Percentiles rank a stretch among this genome's conserved stretches.
These are phyloP conservation scores for Pseudocheirus occidentalis DNA, from an alignment of 2,797 vertebrate species.

Conservation along the genomic window DNA sequence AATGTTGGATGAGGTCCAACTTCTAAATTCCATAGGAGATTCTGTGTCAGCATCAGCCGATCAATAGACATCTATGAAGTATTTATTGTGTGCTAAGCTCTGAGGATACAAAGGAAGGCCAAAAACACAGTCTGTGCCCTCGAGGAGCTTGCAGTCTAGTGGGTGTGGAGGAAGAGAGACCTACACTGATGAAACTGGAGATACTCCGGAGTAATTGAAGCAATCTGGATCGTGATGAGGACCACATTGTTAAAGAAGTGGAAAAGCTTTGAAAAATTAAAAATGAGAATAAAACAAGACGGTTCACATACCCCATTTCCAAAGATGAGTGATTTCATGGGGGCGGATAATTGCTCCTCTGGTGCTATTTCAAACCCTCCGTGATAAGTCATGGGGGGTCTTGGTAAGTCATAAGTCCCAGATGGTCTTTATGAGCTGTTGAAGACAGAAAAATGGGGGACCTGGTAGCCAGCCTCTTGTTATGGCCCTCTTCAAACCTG, in stretches of 20 bases:
- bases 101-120: background rate
- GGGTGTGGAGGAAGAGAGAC: background rate
- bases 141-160: background rate
- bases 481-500: background rate
- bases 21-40: background rate
- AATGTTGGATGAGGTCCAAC: too few relatives aligned
- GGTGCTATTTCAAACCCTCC: background rate
- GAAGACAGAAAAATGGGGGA: background rate
- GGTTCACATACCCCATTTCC: background rate
- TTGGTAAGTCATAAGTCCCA: background rate
- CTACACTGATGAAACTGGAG: background rate
- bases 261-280: background rate
- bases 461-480: background rate
- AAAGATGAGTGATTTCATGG: background rate
- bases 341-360: background rate
- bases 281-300: background rate
- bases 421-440: background rate
- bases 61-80: background rate
- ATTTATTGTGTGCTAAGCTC: background rate
- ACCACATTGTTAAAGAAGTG: background rate
- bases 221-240: background rate
- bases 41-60: slow-evolving; percentile 17
- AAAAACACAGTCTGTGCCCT: background rate
- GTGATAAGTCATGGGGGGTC: background rate
- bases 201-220: background rate